A percentile compares a stretch with the other conserved stretches of the same genome.
These are phyloP conservation scores for Halesus radiatus DNA, from an alignment of 1,140 invertebrate genomes.

Conservation along the genomic window DNA sequence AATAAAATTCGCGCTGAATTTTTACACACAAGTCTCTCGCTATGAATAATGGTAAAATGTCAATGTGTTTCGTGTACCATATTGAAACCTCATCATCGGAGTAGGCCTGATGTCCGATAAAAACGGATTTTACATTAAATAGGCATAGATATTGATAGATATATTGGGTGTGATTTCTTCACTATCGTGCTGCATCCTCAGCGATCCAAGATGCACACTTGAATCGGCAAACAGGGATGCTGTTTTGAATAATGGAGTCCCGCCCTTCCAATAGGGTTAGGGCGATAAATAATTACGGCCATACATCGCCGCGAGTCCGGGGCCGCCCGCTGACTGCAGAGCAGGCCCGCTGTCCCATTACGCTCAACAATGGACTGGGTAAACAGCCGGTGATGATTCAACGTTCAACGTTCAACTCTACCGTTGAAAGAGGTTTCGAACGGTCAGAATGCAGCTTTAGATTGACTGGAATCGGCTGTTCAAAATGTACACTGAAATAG, in stretches of 20 bases:
- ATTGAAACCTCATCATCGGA: too few relatives aligned
- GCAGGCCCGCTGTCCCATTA: slow-evolving; percentile 17
- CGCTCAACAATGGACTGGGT: slow-evolving; percentile 21
- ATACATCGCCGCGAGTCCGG: slow-evolving; percentile 19
- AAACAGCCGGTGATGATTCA: slow-evolving; percentile 27
- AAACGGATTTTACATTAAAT: too few relatives aligned
- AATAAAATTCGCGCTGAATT: too few relatives aligned
- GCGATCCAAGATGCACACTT: background rate
- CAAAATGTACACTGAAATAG: too few relatives aligned
- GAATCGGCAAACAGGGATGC: slow-evolving; percentile 18
- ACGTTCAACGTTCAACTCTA: background rate
- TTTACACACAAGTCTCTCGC: too few relatives aligned
- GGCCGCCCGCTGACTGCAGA: background rate
- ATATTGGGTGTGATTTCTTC: background rate
- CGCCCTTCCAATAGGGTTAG: background rate
- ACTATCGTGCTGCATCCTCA: background rate
- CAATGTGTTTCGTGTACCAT: too few relatives aligned
- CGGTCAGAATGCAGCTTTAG: background rate
- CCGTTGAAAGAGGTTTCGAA: background rate
- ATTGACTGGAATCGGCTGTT: background rate
- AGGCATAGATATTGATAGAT: too few relatives aligned
- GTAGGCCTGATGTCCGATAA: too few relatives aligned
- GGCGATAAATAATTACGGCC: slow-evolving; percentile 31
- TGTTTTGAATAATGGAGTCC: slow-evolving; percentile 29
- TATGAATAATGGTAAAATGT: too few relatives aligned